Evolutionary conservation across 2,113 vertebrate species (phyloP).

Genomic region (Hydrochoerus hydrochaeris): DNA sequence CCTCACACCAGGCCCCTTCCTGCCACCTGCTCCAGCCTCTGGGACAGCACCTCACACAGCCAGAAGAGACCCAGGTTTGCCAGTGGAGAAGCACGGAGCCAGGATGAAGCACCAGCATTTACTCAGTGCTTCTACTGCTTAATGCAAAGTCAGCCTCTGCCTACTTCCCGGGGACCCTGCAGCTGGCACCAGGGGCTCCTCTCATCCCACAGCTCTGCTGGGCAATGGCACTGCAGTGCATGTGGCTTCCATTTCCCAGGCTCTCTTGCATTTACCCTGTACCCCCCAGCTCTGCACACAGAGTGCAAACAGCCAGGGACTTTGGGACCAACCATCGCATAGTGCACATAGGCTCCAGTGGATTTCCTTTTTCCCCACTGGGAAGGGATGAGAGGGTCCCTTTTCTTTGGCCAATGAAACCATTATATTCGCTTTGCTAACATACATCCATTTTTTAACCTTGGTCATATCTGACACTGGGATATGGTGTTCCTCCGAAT

Average conservation of each 20-base stretch:
- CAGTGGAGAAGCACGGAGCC: not conserved
- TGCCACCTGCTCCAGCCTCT: accelerated
- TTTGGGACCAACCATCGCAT: not conserved
- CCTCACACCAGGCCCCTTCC: not conserved
- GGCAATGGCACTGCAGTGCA: not conserved
- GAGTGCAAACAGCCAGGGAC: not conserved
- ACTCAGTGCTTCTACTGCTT: constrained; percentile 64
- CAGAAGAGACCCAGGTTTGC: not conserved
- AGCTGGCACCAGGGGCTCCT: not conserved
- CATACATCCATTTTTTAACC: not conserved
- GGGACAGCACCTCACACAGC: not conserved
- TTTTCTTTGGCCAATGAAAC: constrained; percentile 47
- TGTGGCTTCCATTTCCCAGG: not conserved
- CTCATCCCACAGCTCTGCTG: not conserved
- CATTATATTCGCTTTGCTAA: constrained; percentile 25
- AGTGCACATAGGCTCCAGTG: not conserved
- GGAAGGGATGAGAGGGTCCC: not conserved
- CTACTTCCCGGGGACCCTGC: not conserved
- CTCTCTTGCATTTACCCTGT: constrained; percentile 52
- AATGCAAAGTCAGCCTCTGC: constrained; percentile 12
- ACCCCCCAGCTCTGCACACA: not conserved
- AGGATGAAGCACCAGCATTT: not conserved
- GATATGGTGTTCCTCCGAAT: not conserved
- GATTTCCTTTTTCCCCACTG: not conserved
- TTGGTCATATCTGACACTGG: not conserved